These are phyloP conservation scores for Linepithema humile DNA, from an alignment of 1,140 invertebrate genomes.

Conservation along the genomic window DNA sequence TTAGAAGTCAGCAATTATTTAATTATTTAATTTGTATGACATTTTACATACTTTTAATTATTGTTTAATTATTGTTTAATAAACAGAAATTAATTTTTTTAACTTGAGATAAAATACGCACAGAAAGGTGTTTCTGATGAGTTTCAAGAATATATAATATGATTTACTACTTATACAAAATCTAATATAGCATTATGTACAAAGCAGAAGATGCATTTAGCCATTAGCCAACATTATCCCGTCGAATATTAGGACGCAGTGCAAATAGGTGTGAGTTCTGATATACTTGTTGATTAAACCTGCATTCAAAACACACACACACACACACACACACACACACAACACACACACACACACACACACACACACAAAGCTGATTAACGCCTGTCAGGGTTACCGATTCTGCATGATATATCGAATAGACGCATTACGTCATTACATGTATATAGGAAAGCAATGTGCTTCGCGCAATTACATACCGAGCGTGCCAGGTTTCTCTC, in stretches of 20 bases:
- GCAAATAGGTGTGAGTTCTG: slow-evolving; percentile 29
- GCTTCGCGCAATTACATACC: background rate
- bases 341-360: too few relatives aligned
- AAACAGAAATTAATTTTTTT: background rate
- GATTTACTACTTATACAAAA: background rate
- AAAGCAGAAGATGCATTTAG: background rate
- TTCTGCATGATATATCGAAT: slow-evolving; percentile 10
- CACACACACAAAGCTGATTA: background rate
- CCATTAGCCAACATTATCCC: slow-evolving; percentile 30
- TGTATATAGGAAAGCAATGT: background rate
- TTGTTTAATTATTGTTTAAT: background rate
- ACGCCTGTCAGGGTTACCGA: background rate
- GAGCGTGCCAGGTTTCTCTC: background rate
- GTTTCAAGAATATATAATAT: background rate
- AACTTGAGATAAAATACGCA: background rate
- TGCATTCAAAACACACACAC: slow-evolving; percentile 42
- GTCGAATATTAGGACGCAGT: slow-evolving; percentile 6
- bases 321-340: too few relatives aligned
- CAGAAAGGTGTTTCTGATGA: background rate
- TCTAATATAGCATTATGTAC: background rate
- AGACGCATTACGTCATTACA: background rate
- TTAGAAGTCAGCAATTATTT: too few relatives aligned
- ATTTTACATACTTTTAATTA: too few relatives aligned
- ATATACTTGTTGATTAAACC: slow-evolving; percentile 46
- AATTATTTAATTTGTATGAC: too few relatives aligned